Evolutionary conservation across 30 jellyfish, hydroid and myxozoan genomes (phyloP).

Genomic region (Phacellophora camtschatica): DNA sequence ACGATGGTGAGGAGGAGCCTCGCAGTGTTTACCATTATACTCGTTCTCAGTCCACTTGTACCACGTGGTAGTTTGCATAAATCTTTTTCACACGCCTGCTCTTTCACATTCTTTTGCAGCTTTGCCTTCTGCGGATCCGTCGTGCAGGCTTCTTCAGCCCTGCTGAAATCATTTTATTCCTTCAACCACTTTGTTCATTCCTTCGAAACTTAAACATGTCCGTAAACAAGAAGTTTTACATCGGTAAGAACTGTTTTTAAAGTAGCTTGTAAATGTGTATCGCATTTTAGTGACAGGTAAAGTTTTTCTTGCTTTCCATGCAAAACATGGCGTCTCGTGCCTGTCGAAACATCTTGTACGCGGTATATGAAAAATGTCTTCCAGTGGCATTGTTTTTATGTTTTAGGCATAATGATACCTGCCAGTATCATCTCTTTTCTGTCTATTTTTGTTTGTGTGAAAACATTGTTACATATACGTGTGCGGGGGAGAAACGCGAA

Average conservation of each 20-base stretch:
- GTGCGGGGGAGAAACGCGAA: too few species aligned
- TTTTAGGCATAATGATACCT: too few species aligned
- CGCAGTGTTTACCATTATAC: conserved; percentile 15
- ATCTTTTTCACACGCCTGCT: conserved; percentile 36
- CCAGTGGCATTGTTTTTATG: too few species aligned
- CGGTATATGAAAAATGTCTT: too few species aligned
- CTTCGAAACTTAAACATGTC: conserved; percentile 29
- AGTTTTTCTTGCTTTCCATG: too few species aligned
- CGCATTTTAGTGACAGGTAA: too few species aligned
- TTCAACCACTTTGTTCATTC: conserved; percentile 33
- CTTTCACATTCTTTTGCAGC: conserved; percentile 53
- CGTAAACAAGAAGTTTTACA: conserved; percentile 57
- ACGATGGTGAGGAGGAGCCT: neutral
- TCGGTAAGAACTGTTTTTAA: conserved; percentile 22
- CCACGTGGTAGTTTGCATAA: conserved; percentile 62
- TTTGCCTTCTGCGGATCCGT: conserved; percentile 74
- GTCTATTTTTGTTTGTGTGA: too few species aligned
- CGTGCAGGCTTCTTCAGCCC: conserved; percentile 42
- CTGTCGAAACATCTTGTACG: neutral
- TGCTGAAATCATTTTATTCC: neutral
- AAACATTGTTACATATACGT: too few species aligned
- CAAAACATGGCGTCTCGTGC: neutral
- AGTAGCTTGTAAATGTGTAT: too few species aligned
- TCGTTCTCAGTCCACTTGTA: conserved; percentile 55
- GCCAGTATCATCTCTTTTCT: too few species aligned